These are phyloP conservation scores for Prionace glauca DNA, from an alignment of 2,797 vertebrate genomes.

Conservation along the genomic window DNA sequence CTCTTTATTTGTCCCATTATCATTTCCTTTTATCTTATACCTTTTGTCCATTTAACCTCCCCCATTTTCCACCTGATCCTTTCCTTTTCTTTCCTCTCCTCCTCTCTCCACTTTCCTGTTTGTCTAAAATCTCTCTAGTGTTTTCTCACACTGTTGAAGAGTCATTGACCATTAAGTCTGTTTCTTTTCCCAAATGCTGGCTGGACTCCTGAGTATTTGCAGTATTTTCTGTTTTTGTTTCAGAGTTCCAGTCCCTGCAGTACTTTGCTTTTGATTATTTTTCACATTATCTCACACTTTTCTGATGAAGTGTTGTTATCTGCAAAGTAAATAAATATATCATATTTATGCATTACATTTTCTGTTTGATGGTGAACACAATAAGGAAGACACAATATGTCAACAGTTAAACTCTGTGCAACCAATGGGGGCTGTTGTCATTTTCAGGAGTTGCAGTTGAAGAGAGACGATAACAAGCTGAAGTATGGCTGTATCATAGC, in stretches of 20 bases:
- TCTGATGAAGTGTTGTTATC: background rate
- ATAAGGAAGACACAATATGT: background rate
- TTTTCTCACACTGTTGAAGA: background rate
- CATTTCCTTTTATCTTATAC: background rate
- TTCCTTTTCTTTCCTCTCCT: too few species aligned
- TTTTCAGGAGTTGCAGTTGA: background rate
- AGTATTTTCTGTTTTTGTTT: background rate
- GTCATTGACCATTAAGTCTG: too few species aligned
- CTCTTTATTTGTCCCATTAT: background rate
- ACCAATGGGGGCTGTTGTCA: background rate
- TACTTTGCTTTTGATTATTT: background rate
- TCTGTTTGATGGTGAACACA: background rate
- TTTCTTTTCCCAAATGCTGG: too few species aligned
- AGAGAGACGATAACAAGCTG: background rate
- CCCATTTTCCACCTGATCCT: background rate
- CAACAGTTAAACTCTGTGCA: background rate
- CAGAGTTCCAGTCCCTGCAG: background rate
- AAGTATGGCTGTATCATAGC: background rate
- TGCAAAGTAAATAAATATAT: background rate
- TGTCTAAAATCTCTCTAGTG: background rate
- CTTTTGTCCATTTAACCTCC: background rate
- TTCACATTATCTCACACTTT: background rate
- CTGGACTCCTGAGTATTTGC: background rate
- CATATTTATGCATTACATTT: background rate
- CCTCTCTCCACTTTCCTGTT: too few species aligned